A percentile compares a stretch with the other conserved stretches of the same genome.
Evolutionary conservation across 2,888 invertebrate species (phyloP).

Genomic region (Imbricaverruca yamaguchii): DNA sequence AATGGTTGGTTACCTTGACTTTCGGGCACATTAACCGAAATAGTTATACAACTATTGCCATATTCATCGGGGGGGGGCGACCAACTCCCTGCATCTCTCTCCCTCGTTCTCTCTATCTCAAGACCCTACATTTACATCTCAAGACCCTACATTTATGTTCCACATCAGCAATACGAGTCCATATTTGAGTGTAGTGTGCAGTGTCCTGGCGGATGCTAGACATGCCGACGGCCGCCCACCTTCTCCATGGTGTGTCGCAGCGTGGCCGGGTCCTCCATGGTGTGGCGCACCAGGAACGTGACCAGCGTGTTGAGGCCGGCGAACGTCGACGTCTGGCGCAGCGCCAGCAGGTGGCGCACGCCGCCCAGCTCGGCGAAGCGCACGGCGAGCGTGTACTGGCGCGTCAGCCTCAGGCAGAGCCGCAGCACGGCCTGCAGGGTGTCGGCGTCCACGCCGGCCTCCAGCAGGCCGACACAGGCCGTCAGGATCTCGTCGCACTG

Average conservation of each 20-base stretch:
- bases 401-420: conserved; percentile 62
- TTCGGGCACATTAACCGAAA: too few relatives aligned
- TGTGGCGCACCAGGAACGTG: conserved; percentile 67
- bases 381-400: conserved; percentile 62
- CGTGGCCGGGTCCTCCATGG: conserved; percentile 65
- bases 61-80: too few relatives aligned
- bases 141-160: too few relatives aligned
- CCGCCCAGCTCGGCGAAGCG: conserved; percentile 67
- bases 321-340: conserved; percentile 63
- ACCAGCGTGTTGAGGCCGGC: conserved; percentile 66
- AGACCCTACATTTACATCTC: too few relatives aligned
- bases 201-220: too few relatives aligned
- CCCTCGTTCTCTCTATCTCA: too few relatives aligned
- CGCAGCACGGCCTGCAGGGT: conserved; percentile 69
- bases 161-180: too few relatives aligned
- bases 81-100: too few relatives aligned
- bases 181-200: too few relatives aligned
- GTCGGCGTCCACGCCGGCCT: conserved; percentile 62
- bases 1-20: too few relatives aligned
- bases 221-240: conserved; percentile 41
- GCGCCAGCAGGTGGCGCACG: conserved; percentile 57
- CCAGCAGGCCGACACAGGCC: conserved; percentile 59
- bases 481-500: conserved; percentile 36
- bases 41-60: too few relatives aligned
- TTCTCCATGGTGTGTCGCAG: conserved; percentile 70